Percentiles rank a stretch among this genome's conserved stretches.
phyloP scores from a whole-genome alignment of 2,113 vertebrate genomes.

The Noturus placidus region DNA sequence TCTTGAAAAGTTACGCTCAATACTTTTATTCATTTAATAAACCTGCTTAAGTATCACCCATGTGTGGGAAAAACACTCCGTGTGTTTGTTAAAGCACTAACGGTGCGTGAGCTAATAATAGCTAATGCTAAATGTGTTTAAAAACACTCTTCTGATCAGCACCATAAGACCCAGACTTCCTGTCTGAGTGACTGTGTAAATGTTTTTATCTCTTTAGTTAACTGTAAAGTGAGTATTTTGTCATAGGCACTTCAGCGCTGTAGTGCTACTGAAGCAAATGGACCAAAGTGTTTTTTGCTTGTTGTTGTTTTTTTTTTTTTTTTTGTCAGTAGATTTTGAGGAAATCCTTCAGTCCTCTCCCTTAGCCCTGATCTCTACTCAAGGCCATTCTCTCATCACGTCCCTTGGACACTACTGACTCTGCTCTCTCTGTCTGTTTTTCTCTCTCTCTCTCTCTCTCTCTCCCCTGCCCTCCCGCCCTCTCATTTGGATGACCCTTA shows the following conservation, averaged over 20 bases:
- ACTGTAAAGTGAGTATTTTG: background rate
- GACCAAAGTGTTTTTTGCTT: background rate
- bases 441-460: too few species aligned
- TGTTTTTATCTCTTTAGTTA: background rate
- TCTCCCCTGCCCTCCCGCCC: too few species aligned
- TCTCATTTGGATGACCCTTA: conserved; percentile 30
- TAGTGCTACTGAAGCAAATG: background rate
- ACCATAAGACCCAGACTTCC: conserved; percentile 19
- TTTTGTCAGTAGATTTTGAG: background rate
- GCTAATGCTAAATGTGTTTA: background rate
- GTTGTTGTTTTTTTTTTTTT: too few species aligned
- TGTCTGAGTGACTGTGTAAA: conserved; percentile 19
- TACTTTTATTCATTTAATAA: too few species aligned
- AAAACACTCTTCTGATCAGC: background rate
- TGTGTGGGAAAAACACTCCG: too few species aligned
- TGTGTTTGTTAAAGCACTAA: background rate
- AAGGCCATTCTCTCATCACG: conserved; percentile 25
- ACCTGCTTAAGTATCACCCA: too few species aligned
- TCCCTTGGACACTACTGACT: background rate
- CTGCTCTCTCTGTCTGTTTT: too few species aligned
- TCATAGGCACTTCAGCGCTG: background rate
- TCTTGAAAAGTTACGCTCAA: too few species aligned
- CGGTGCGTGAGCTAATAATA: background rate
- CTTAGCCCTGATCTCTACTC: conserved; percentile 40
- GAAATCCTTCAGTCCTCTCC: conserved; percentile 33